Evolutionary conservation across 2,888 invertebrate species (phyloP).

Genomic region (Drosophila mayaguana): DNA sequence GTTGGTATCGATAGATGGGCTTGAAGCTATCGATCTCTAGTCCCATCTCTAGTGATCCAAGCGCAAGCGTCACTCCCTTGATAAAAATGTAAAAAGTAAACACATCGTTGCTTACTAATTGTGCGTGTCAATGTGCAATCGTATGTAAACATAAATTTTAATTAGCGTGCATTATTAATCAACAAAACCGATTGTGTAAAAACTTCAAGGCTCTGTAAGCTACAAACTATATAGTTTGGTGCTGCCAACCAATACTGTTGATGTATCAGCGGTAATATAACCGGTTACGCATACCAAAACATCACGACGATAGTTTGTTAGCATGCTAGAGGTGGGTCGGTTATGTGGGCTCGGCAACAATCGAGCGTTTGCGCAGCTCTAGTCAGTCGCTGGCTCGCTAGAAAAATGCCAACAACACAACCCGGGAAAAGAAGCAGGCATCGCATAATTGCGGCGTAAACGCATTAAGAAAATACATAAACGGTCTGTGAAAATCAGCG

Average conservation of each 20-base stretch:
- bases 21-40: slow-evolving; percentile 42
- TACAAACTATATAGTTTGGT: slow-evolving; percentile 23
- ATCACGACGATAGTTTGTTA: slow-evolving; percentile 51
- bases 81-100: slow-evolving; percentile 56
- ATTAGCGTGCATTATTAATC: slow-evolving; percentile 13
- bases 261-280: slow-evolving; percentile 49
- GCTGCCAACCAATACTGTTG: slow-evolving; percentile 37
- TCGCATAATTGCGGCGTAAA: slow-evolving; percentile 61
- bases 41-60: slow-evolving; percentile 38
- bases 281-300: slow-evolving; percentile 63
- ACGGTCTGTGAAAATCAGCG: slow-evolving; percentile 52
- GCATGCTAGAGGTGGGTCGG: slow-evolving; percentile 52
- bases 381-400: slow-evolving; percentile 56
- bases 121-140: slow-evolving; percentile 58
- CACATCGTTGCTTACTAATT: slow-evolving; percentile 26
- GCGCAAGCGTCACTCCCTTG: slow-evolving; percentile 63
- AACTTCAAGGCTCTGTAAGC: slow-evolving; percentile 17
- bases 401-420: slow-evolving; percentile 76
- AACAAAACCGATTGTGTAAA: slow-evolving; percentile 4
- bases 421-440: slow-evolving; percentile 50
- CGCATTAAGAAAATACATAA: slow-evolving; percentile 35
- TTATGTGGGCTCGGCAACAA: slow-evolving; percentile 43
- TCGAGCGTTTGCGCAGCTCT: slow-evolving; percentile 39
- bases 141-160: slow-evolving; percentile 38
- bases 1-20: slow-evolving; percentile 39